Evolutionary conservation across 2,888 invertebrate genomes (phyloP).

Genomic region (Matsumyia berberina): DNA sequence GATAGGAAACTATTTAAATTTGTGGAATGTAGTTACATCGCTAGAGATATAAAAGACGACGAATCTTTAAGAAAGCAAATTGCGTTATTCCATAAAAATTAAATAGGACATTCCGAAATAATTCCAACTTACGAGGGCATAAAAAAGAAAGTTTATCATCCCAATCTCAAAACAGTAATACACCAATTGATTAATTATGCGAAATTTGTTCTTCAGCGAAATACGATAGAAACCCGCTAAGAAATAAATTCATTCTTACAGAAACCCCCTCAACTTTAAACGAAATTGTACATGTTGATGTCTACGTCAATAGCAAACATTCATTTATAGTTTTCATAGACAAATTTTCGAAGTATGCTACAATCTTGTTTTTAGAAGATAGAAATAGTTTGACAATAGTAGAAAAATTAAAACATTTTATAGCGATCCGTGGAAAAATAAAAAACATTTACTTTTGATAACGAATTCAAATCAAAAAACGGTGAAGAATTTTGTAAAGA

Average conservation of each 20-base stretch:
- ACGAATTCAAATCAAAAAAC: neutral
- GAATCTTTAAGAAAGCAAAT: conserved; percentile 25
- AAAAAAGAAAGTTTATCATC: neutral
- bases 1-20: neutral
- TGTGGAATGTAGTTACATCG: conserved; percentile 16
- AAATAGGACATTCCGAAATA: no score
- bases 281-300: conserved; percentile 25
- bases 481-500: neutral
- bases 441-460: no score
- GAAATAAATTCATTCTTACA: neutral
- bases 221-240: neutral
- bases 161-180: neutral
- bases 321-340: conserved; percentile 30
- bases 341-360: conserved; percentile 8
- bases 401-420: neutral
- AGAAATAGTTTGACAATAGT: conserved; percentile 31
- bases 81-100: neutral
- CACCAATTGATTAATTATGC: neutral
- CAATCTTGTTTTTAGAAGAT: conserved; percentile 4
- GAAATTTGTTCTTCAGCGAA: neutral
- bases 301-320: conserved; percentile 15
- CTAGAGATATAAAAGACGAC: conserved; percentile 25
- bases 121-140: no score
- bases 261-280: neutral
- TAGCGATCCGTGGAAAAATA: neutral